Percentiles rank a stretch among this genome's conserved stretches.
Evolutionary conservation across 2,113 vertebrate genomes (phyloP).

Genomic region (Solenodon paradoxus): DNA sequence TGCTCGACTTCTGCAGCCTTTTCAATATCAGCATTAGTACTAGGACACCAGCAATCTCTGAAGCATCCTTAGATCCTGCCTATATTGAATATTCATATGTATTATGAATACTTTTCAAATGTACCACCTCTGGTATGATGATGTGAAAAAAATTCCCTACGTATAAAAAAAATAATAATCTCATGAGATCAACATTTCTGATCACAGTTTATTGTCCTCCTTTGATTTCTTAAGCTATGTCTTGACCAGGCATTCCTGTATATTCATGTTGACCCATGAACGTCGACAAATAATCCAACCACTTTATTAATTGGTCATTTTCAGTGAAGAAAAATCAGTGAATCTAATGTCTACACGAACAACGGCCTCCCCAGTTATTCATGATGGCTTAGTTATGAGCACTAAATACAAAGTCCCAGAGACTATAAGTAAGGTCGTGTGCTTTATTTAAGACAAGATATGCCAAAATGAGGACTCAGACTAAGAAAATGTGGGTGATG

Average conservation of each 20-base stretch:
- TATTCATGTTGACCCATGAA: not conserved
- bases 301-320: not conserved
- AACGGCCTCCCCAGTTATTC: not conserved
- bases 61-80: not conserved
- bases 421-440: not conserved
- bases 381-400: not conserved
- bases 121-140: not conserved
- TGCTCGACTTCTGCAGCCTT: accelerated
- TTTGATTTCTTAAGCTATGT: not conserved
- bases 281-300: not conserved
- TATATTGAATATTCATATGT: not conserved
- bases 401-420: not conserved
- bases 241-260: not conserved
- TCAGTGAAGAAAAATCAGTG: not conserved
- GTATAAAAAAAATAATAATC: not conserved
- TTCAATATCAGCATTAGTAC: not conserved
- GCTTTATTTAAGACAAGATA: not conserved
- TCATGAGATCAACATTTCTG: not conserved
- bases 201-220: not conserved
- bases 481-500: not conserved
- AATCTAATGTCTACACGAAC: not conserved
- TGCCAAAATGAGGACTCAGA: not conserved
- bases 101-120: not conserved
- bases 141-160: not conserved
- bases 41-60: not conserved